These are phyloP conservation scores for Camelus dromedarius DNA, from an alignment of 2,113 vertebrate species.

Conservation along the genomic window DNA sequence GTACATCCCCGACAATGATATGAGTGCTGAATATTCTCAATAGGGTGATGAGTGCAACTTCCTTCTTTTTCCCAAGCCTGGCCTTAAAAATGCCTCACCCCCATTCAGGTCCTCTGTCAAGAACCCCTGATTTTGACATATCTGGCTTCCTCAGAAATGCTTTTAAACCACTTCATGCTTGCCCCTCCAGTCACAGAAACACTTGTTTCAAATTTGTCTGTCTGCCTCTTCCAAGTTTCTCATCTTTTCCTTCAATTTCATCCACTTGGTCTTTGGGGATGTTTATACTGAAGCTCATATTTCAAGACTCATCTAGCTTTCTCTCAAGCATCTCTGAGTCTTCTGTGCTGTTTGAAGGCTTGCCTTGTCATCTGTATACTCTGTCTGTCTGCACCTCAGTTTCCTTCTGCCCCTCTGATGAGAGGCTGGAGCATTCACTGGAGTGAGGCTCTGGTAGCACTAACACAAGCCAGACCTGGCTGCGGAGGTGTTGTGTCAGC, in stretches of 20 bases:
- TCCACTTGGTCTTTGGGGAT: constrained; percentile 73
- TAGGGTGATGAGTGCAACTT: constrained; percentile 56
- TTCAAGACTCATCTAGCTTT: constrained; percentile 78
- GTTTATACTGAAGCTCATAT: constrained; percentile 75
- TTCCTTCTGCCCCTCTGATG: constrained; percentile 45
- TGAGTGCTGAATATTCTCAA: constrained; percentile 28
- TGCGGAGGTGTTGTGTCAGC: constrained; percentile 59
- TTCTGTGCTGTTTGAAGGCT: constrained; percentile 38
- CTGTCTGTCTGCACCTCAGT: constrained; percentile 73
- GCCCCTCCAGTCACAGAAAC: constrained; percentile 62
- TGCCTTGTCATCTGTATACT: constrained; percentile 71
- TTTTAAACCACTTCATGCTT: constrained; percentile 57
- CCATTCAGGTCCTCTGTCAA: constrained; percentile 55
- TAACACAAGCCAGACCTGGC: constrained; percentile 66
- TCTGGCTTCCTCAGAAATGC: constrained; percentile 70
- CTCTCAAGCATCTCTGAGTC: constrained; percentile 70
- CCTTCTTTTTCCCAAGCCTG: constrained; percentile 17
- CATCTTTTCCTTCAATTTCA: constrained; percentile 78
- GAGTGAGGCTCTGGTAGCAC: background rate
- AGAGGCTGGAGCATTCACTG: constrained; percentile 34
- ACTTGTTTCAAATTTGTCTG: constrained; percentile 84
- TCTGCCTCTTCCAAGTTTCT: constrained; percentile 75
- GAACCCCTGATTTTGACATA: constrained; percentile 66
- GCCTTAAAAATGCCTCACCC: constrained; percentile 16
- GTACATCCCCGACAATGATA: background rate